Percentiles rank a stretch among this genome's conserved stretches.
These are phyloP conservation scores for Coregonus sp. DNA, from an alignment of 2,797 vertebrate species.

Conservation along the genomic window DNA sequence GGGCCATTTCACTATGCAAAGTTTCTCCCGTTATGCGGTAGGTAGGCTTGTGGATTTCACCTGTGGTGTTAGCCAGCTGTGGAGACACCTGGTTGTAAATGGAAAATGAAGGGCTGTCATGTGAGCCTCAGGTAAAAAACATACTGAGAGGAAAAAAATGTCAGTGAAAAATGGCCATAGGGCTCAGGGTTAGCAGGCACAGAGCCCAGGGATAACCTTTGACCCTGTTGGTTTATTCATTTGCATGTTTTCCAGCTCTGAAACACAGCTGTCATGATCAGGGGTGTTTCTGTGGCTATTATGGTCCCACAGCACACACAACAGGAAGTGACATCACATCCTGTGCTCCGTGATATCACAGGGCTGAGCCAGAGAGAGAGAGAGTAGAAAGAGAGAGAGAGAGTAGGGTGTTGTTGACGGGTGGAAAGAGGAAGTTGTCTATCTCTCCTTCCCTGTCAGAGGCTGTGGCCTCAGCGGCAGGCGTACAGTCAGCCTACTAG, in stretches of 20 bases:
- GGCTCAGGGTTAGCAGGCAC: not conserved
- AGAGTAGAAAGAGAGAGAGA: slow-evolving; percentile 36
- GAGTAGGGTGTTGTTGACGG: slow-evolving; percentile 55
- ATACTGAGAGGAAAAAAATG: not conserved
- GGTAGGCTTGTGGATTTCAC: slow-evolving; percentile 35
- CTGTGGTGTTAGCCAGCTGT: slow-evolving; percentile 19
- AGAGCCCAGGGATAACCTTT: not conserved
- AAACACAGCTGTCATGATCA: slow-evolving; percentile 62
- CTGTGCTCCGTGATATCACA: slow-evolving; percentile 78
- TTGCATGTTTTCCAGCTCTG: slow-evolving; percentile 2
- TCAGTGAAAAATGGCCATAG: not conserved
- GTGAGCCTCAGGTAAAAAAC: not conserved
- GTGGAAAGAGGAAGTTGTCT: slow-evolving; percentile 80
- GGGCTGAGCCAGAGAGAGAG: slow-evolving; percentile 47
- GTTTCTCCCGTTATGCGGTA: slow-evolving; percentile 14
- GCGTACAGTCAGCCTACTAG: slow-evolving; percentile 40
- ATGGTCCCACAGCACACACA: slow-evolving; percentile 63
- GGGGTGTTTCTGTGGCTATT: slow-evolving; percentile 58
- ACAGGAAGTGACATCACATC: slow-evolving; percentile 83
- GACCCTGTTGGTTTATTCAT: not conserved
- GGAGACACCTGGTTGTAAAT: slow-evolving; percentile 26
- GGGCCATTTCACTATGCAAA: slow-evolving; percentile 53
- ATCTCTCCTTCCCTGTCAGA: slow-evolving; percentile 46
- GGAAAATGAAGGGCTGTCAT: slow-evolving; percentile 23
- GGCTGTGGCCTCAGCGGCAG: slow-evolving; percentile 48